phyloP scores from a whole-genome alignment of 2,797 vertebrate genomes.

The Vipera ursinii region DNA sequence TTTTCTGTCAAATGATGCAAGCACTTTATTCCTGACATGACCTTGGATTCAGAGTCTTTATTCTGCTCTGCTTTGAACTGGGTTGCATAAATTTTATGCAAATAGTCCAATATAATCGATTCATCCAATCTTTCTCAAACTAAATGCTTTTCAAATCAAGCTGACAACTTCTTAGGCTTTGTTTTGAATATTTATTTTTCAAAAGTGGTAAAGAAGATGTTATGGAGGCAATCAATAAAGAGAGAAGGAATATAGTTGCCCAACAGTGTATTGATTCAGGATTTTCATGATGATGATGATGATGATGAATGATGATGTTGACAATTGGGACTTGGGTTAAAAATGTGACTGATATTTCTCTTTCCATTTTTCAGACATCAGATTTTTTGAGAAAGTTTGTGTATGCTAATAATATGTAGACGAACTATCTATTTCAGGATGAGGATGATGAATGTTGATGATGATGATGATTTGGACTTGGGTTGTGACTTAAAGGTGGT shows the following conservation, averaged over 20 bases:
- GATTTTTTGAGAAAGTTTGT: constrained; percentile 53
- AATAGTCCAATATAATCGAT: constrained; percentile 11
- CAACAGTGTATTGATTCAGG: background rate
- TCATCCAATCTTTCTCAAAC: background rate
- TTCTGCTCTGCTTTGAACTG: constrained; percentile 57
- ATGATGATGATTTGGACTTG: background rate
- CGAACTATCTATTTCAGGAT: constrained; percentile 54
- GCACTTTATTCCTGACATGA: constrained; percentile 45
- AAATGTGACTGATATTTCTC: constrained; percentile 52
- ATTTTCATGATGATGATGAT: no score
- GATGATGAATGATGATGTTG: background rate
- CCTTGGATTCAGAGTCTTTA: constrained; percentile 57
- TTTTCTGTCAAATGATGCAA: constrained; percentile 47
- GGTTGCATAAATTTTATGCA: constrained; percentile 55
- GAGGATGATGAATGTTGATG: no score
- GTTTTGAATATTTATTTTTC: no score
- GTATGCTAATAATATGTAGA: constrained; percentile 56
- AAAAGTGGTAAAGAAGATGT: no score
- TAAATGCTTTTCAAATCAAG: background rate
- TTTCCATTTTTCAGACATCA: constrained; percentile 60
- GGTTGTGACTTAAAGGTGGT: background rate
- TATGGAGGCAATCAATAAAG: background rate
- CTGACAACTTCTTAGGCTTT: background rate
- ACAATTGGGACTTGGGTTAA: background rate
- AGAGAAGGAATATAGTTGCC: background rate